Conservation (phyloP, 2,888 invertebrate species). For the Octonoba sinensis region DNA sequence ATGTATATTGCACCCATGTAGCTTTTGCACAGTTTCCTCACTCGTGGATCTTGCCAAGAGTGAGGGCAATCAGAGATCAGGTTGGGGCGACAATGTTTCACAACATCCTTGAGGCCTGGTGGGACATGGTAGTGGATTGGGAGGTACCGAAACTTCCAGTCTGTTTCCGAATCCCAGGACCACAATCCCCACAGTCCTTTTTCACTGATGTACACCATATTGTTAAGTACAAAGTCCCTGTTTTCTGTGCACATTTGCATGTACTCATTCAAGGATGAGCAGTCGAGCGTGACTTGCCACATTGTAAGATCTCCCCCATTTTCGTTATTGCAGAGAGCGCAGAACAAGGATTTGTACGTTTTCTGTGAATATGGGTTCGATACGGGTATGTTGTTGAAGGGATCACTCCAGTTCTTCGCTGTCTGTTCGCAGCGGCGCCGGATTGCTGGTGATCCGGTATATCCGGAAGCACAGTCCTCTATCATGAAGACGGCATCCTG, state of each 20-base stretch:
- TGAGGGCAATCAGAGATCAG: slow-evolving; percentile 70
- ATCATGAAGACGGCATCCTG: slow-evolving; percentile 34
- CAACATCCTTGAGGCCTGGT: background rate
- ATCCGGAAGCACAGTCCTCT: slow-evolving; percentile 21
- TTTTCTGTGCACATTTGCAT: slow-evolving; percentile 34
- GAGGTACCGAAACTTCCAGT: slow-evolving; percentile 51
- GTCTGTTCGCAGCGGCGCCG: slow-evolving; percentile 37
- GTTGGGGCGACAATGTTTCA: slow-evolving; percentile 29
- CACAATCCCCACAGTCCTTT: slow-evolving; percentile 52
- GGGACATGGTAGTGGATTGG: slow-evolving; percentile 30
- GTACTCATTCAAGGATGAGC: slow-evolving; percentile 20
- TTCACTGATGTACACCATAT: slow-evolving; percentile 56
- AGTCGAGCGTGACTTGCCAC: slow-evolving; percentile 58
- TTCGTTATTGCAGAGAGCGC: slow-evolving; percentile 46
- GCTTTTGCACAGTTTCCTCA: slow-evolving; percentile 70
- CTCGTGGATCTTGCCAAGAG: slow-evolving; percentile 70
- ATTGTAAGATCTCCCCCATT: slow-evolving; percentile 15
- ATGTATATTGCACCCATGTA: slow-evolving; percentile 72
- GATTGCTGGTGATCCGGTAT: slow-evolving; percentile 9
- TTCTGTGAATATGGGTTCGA: slow-evolving; percentile 22
- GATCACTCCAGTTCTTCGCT: slow-evolving; percentile 46
- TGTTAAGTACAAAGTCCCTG: slow-evolving; percentile 46
- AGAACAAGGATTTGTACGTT: slow-evolving; percentile 52
- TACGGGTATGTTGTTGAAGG: slow-evolving; percentile 43
- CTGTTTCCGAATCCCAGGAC: slow-evolving; percentile 35